Evolutionary conservation across 2,797 vertebrate genomes (phyloP), one percentile per base, ranked within the genome.

Genomic region (Hippopotamyrus pictus): DNA sequence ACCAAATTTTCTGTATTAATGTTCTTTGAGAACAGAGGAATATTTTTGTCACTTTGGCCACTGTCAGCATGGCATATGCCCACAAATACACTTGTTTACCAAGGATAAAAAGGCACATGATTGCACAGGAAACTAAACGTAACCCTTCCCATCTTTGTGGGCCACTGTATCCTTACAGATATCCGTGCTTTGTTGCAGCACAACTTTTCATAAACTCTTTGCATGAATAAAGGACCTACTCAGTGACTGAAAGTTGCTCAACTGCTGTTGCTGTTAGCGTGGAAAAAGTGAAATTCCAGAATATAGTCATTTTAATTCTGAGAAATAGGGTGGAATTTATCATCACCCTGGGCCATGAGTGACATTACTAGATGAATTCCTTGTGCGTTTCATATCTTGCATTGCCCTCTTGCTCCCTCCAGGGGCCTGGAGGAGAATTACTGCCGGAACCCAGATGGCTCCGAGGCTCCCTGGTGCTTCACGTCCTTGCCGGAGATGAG

Each of bases 401-500:
- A 46, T 46, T 82, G 17, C 76, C 76, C 76, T 82, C 57, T 9
- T 89, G n/a, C 51, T 90, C 90, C 73, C 2, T 29, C 22, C 92
- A 99, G 98, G 91, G 98, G 97, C 91, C 93, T 99, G 93, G 96
- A 96, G 90, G 97, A 98, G 94, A 99, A 99, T 94, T 99, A 97
- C 95, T 99, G 98, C 91, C 96, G 98, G 89, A 99, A 99, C 92
- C 98, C 98, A 0, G 98, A 99, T 0, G 98, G 97, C 12, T 99
- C 98, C 0, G 98, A 99, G 93, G 98, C 98, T 7, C 98, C 98
- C 0, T 99, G 98, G 98, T 99, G 98, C 93, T 99, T 99, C 94
- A 99, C 98, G 0, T 94, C 96, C 3, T 92, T 94, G 48, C 88
- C 96, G 0, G 94, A 94, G 9, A 90, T 97, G 95, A 97, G 97